Evolutionary conservation across 2,797 vertebrate genomes (phyloP), one percentile per base, ranked within the genome.

Genomic region (Halcyon chelicuti): DNA sequence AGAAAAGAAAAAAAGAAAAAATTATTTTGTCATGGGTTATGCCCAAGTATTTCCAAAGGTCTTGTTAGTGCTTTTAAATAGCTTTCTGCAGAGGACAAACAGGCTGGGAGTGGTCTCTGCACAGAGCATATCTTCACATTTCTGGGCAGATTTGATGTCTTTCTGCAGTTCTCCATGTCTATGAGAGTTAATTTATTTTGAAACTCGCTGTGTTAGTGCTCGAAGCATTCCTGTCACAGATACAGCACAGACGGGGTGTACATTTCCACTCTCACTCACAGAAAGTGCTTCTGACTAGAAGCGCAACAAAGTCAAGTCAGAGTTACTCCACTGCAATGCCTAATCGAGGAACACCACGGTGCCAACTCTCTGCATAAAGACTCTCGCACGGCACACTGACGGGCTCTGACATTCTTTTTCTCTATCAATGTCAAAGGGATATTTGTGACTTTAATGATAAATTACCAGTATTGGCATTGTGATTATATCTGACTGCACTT

Each of bases 391-490:
- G 63, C 86, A 85, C 90, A 10, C 74, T 84, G 72, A 93, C 55
- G 84, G 92, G 76, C 57, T 85, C 88, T 87, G 88, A 93, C 83
- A 74, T 61, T 85, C 67, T 74, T 86, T 86, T 96, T 80, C 88
- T 79, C 74, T 86, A 75, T 77, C 86, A 95, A 42, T 63, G 72
- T 75, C 85, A 76, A 78, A 62, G 2, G 20, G 55, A 23, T 92
- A 84, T 90, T 95, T 96, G 94, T 90, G 86, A 77, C 86, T 82
- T 94, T 92, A 92, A 85, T 90, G 79, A 70, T 37, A 94, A 90
- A 94, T 95, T 88, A 95, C 79, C 67, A 90, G 67, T 91, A 90
- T 94, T 76, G 91, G 87, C 86, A 76, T 73, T 4, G 5, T 72
- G 86, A 94, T 95, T 90, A 70, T n/a, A 68, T 75, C 87, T 91